Percentiles rank a stretch among this genome's conserved stretches.
phyloP scores from a whole-genome alignment of 2,888 invertebrate genomes.

The Siphlonurus alternatus region DNA sequence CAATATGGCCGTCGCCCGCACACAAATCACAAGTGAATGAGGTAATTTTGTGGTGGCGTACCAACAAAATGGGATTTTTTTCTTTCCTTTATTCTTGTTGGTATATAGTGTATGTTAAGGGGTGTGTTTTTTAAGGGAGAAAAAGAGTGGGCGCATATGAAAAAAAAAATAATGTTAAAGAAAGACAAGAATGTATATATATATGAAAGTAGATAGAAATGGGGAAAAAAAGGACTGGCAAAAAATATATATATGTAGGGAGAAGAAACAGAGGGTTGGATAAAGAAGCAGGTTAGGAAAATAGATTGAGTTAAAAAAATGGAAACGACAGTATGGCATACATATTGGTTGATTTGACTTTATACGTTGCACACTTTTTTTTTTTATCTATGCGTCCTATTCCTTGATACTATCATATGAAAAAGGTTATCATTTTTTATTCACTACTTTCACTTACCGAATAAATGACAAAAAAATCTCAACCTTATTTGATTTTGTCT shows the following conservation, averaged over 20 bases:
- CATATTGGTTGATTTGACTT: not conserved
- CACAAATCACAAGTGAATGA: not conserved
- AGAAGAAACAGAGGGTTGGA: too few relatives aligned
- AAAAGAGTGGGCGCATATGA: not conserved
- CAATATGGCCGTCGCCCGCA: not conserved
- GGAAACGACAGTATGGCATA: not conserved
- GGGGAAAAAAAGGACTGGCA: not conserved
- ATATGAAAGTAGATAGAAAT: not conserved
- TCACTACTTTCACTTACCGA: not conserved
- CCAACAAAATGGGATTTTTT: not conserved
- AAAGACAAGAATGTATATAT: not conserved
- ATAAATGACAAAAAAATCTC: not conserved
- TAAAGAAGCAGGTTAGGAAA: not conserved
- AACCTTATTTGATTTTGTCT: too few relatives aligned
- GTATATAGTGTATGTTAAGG: not conserved
- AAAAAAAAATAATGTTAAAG: not conserved
- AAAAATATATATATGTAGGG: not conserved
- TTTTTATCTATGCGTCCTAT: not conserved
- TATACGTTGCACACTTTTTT: not conserved
- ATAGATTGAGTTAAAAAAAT: not conserved
- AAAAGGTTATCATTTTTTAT: not conserved
- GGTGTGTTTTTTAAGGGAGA: not conserved
- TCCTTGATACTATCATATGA: not conserved
- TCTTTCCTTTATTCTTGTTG: not conserved
- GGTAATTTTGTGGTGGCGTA: not conserved